Evolutionary conservation across 2,797 vertebrate species (phyloP).

Genomic region (Spondyliosoma cantharus): DNA sequence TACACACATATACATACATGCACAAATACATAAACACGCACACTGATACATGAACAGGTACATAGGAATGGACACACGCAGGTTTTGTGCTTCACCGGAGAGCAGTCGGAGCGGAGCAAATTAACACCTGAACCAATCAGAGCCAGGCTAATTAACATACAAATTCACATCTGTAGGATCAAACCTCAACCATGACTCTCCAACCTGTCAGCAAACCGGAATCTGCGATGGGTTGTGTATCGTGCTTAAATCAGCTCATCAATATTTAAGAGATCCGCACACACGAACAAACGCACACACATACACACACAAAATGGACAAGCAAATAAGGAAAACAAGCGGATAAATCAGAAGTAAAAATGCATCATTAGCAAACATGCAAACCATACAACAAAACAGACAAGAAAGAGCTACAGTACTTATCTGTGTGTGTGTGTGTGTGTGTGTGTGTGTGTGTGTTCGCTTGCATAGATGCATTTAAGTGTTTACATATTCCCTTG

Average conservation of each 20-base stretch:
- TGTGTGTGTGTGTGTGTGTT: background rate
- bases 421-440: background rate
- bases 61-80: background rate
- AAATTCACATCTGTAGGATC: constrained; percentile 64
- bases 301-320: constrained; percentile 28
- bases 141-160: constrained; percentile 61
- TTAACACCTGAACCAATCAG: constrained; percentile 66
- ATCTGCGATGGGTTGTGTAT: constrained; percentile 9
- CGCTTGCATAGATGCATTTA: background rate
- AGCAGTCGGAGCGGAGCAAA: constrained; percentile 62
- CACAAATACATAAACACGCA: constrained; percentile 9
- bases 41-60: constrained; percentile 10
- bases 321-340: constrained; percentile 41
- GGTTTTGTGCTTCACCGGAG: constrained; percentile 50
- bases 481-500: constrained; percentile 10
- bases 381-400: constrained; percentile 28
- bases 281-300: constrained; percentile 24
- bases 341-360: constrained; percentile 26
- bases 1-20: constrained; percentile 19
- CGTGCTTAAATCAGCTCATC: constrained; percentile 23
- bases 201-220: constrained; percentile 58
- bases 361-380: constrained; percentile 52
- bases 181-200: constrained; percentile 56
- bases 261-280: constrained; percentile 28
- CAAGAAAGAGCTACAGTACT: constrained; percentile 1